Percentiles rank a stretch among this genome's conserved stretches.
Evolutionary conservation across 2,888 invertebrate genomes (phyloP).

Genomic region (Scotopteryx bipunctaria): DNA sequence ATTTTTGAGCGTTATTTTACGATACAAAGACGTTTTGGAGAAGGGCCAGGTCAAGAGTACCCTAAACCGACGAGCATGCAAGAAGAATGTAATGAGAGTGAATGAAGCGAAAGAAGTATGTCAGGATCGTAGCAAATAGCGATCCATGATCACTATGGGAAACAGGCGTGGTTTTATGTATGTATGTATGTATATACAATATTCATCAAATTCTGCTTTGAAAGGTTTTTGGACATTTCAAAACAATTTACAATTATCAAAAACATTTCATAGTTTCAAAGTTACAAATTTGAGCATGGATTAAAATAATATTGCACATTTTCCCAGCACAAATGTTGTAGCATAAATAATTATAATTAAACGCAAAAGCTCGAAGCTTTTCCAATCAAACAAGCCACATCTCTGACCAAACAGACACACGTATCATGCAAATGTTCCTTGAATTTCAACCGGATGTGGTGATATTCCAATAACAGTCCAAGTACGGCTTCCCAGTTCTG

Average conservation of each 20-base stretch:
- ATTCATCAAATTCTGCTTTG: too few species aligned
- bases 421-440: neutral
- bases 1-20: too few species aligned
- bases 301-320: conserved; percentile 3
- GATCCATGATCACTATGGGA: too few species aligned
- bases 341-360: conserved; percentile 10
- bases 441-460: neutral
- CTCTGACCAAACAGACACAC: conserved; percentile 10
- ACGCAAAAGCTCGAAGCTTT: conserved; percentile 9
- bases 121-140: too few species aligned
- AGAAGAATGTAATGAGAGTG: too few species aligned
- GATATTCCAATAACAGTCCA: neutral
- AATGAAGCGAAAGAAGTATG: too few species aligned
- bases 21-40: too few species aligned
- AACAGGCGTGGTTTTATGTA: too few species aligned
- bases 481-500: conserved; percentile 2
- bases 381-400: conserved; percentile 1
- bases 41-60: too few species aligned
- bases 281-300: neutral
- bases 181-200: too few species aligned
- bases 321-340: neutral
- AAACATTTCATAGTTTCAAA: neutral
- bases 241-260: neutral
- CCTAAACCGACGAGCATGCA: too few species aligned
- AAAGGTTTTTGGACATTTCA: too few species aligned